Base-by-base conservation (phyloP, 2,797 vertebrate genomes). In the Ctenopoma kingsleyae region DNA sequence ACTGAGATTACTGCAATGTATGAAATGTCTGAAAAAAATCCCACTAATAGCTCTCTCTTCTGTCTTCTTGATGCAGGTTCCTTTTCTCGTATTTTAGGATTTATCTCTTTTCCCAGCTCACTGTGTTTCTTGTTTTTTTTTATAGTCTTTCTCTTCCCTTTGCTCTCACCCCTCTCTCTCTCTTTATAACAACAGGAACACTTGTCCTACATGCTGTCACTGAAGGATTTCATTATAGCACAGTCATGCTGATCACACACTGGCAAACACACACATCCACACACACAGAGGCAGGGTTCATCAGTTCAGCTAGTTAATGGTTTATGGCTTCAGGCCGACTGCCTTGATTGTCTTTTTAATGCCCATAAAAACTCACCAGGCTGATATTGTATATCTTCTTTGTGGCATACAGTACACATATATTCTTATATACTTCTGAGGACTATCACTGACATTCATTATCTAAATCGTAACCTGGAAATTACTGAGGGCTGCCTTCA, bases 301-400 rank as follows among this genome's bases (percentile, higher is more conserved):
- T 81, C 74, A 67, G 73, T 82, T 76, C 69, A 55, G 66, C 73
- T 78, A 59, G 86, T 89, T 90, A 90, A 91, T 87, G 80, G 86
- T 87, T 91, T 78, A 89, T 80, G 63, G 80, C 87, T 87, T 84
- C 80, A 86, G 83, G 87, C 83, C 70, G 71, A 78, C 82, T 74
- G 77, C 86, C 79, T 83, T 76, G 78, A 92, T 93, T 90, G 86
- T 88, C 79, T 86, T 89, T 89, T 87, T 85, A 85, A 87, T 80
- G 74, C 57, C 74, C 65, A 68, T 86, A 79, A 79, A 87, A 80
- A 63, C 62, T 53, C 69, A 60, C 38, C 62, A 59, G 67, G 66
- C 71, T 64, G 40, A 55, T 40, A 22, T 47, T 64, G 41, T 58
- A 59, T 13, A 25, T 51, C 76, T 38, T 55, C 56, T 10, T 6